Base-by-base conservation (phyloP, 2,113 vertebrate species). In the Cavia aperea region DNA sequence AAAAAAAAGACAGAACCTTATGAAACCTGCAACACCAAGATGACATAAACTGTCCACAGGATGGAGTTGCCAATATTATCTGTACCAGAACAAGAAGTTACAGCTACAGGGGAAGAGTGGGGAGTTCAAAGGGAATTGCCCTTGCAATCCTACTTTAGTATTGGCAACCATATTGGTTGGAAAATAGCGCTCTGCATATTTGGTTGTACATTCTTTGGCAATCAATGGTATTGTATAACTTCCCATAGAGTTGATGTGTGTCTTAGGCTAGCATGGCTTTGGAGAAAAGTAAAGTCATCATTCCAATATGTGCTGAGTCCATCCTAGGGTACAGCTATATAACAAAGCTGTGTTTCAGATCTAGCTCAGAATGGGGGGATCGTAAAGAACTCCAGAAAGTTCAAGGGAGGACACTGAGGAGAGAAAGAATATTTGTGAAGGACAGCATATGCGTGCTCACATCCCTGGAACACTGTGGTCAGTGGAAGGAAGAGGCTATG, bases 391-490 rank as follows among this genome's bases (percentile, higher is more conserved):
- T 66, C 36, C 43, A 81, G 10, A 16, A 36, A 14, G 9, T 81
- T 73, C 39, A 49, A 8, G n/a, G 7, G 39, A 82, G 23, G 29
- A 75, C 26, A 75, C 36, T 13, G 23, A 10, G 0, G 7, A 4
- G 18, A 66, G 6, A 68, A 15, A 70, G 72, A 78, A 85, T 19
- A 49, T 54, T 56, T 23, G 31, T 15, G 58, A 62, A 75, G 81
- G 46, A 13, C 6, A 2, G 31, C 5, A 19, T 11, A 24, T 1
- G 14, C 75, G n/a, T 51, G 36, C 66, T 66, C 23, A 11, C 10
- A 23, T 46, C 7, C 56, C 39, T 36, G 7, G 56, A 56, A 46
- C 4, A 1, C 19, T 33, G 2, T 11, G 5, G 19, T 1, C 4
- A 39, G 49, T 9, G 33, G 36, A 58, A 75, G 19, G 8, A 18